Evolutionary conservation across 2,888 invertebrate genomes (phyloP), one percentile per base, ranked within the genome.

Genomic region (Habroteleia sp.): DNA sequence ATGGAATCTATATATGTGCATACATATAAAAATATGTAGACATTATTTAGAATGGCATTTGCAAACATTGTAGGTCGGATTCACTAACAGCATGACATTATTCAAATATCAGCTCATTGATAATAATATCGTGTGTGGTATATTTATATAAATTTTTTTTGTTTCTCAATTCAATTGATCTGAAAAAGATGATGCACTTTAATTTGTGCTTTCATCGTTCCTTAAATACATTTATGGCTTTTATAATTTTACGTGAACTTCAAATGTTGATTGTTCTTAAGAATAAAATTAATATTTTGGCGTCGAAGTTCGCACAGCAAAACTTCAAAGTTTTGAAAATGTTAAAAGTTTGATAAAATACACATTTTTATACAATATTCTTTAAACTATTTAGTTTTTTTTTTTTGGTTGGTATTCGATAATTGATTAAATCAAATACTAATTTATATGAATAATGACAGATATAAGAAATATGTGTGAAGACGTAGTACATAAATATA

Each of bases 71-170:
- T 65, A 35, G 63, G 58, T 41, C 50, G 48, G 63, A 77, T 80
- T 81, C 82, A 83, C 84, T 87, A 87, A 87, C 86, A 86, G 88
- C 87, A 88, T 87, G 88, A 84, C 86, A 87, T 85, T 87, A 79
- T 69, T 52, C n/a, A 5, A 27, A 25, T 23, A 41, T 23, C 33
- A 11, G 27, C 23, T 35, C 33, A 3, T 23, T 17, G 23, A 35
- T 17, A 17, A 10, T 13, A 48, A 25, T 39, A 52, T 6, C 10
- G 14, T 44, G 8, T 17, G 7, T 20, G 11, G 4, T 4, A 4
- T 20, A 3, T 4, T 2, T 20, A 3, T 20, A 4, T 20, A 4
- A 20, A n/a, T n/a, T n/a, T 20, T 20, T 33, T 16, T 16, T 14
- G 8, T 44, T 42, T 2, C 1, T n/a, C 10, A 10, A 10, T 10